Evolutionary conservation across 2,888 invertebrate species (phyloP), one percentile per base, ranked within the genome.

Genomic region (Osmoderma eremita): DNA sequence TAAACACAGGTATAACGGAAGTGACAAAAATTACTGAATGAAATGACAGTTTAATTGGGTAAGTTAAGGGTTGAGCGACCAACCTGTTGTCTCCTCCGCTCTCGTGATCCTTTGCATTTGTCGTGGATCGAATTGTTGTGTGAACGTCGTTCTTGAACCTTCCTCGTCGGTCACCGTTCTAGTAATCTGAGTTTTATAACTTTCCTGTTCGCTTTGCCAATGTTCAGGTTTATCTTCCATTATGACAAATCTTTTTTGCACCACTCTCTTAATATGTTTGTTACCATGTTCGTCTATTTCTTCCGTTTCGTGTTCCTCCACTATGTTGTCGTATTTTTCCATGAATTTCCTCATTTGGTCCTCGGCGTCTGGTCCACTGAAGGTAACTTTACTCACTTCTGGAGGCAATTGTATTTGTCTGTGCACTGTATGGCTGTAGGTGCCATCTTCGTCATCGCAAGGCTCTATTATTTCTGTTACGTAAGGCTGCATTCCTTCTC

Each of bases 281-380:
- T 87, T 87, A 6, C 88, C 86, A 70, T 81, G 80, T 41, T 80
- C 81, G 73, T 86, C 86, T 1, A 83, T 77, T 71, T 84, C 84
- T 75, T 84, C 82, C 15, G 82, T 83, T 77, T 86, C 85, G 65
- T 83, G 79, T 12, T 84, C 80, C 68, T 84, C 83, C 73, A 86
- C 85, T 8, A 85, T 86, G 63, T 85, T 85, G 61, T 82, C 81
- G 73, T 86, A 86, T 54, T 81, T 79, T 63, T 83, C 81, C 39
- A 86, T 82, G 70, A 84, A 86, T 62, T 84, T 82, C 68, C 81
- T 78, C 71, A 86, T 74, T 69, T 84, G 83, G 64, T 83, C 77
- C 63, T 86, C 84, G 20, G 85, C 85, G 71, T 85, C 84, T 45
- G 83, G 81, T 10, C 87, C 87, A 65, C 79, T 81, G 72, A 87